Evolutionary conservation across 2,113 vertebrate genomes (phyloP).

Genomic region (Isichthys henryi): DNA sequence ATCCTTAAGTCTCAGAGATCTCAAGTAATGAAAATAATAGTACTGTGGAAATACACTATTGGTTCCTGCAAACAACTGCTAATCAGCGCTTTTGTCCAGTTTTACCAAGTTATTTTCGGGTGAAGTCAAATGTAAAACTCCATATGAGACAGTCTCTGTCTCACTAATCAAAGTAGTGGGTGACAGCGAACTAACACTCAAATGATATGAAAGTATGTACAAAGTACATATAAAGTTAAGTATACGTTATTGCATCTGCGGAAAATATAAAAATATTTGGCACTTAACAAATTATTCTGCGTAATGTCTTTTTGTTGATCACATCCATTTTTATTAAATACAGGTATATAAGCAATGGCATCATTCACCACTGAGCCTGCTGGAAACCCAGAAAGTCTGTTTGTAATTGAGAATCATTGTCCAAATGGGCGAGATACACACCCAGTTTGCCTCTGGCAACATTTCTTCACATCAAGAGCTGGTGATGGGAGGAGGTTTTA

Average conservation of each 20-base stretch:
- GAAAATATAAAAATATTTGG: not conserved
- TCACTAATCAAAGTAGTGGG: not conserved
- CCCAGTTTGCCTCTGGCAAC: conserved; percentile 41
- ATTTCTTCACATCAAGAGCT: conserved; percentile 46
- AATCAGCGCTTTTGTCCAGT: not conserved
- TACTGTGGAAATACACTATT: not conserved
- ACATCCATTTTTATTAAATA: conserved; percentile 36
- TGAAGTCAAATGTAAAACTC: not conserved
- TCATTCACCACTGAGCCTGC: conserved; percentile 33
- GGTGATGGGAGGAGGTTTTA: conserved; percentile 45
- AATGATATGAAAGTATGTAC: not conserved
- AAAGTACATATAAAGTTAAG: not conserved
- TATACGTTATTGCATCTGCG: not conserved
- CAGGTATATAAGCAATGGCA: conserved; percentile 29
- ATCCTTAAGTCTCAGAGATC: not conserved
- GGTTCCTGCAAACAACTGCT: not conserved
- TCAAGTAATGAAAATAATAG: not conserved
- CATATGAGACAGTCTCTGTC: not conserved
- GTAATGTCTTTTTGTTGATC: conserved; percentile 3
- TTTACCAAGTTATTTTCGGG: not conserved
- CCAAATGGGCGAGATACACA: conserved; percentile 46
- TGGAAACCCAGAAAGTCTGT: conserved; percentile 31
- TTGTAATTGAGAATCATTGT: conserved; percentile 49
- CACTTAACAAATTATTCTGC: not conserved
- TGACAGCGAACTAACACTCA: not conserved